A percentile compares a stretch with the other conserved stretches of the same genome.
Conservation (phyloP, 2,797 vertebrate species). For the Cheirogaleus major region DNA sequence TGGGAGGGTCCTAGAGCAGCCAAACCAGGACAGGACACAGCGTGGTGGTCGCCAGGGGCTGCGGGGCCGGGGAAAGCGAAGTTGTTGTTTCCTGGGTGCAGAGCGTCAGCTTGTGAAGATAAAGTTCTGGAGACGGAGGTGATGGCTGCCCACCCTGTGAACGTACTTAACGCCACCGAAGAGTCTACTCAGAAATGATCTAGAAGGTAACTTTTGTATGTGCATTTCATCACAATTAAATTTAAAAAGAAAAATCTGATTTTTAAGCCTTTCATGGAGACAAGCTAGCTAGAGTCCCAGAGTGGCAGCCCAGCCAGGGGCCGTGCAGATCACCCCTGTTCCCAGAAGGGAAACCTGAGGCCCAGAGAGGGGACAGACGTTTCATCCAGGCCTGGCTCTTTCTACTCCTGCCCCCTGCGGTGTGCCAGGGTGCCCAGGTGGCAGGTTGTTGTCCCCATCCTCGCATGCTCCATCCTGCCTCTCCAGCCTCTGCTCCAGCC, state of each 20-base stretch:
- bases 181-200: not conserved
- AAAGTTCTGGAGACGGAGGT: not conserved
- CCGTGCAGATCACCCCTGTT: no score
- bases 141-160: accelerated
- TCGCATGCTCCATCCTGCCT: not conserved
- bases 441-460: not conserved
- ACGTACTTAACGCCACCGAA: no score
- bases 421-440: not conserved
- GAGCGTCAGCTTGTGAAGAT: not conserved
- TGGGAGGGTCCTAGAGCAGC: no score
- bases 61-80: not conserved
- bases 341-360: not conserved
- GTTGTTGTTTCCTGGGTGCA: accelerated
- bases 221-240: not conserved
- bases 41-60: accelerated
- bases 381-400: not conserved
- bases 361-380: not conserved
- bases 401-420: not conserved
- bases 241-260: not conserved
- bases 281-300: not conserved
- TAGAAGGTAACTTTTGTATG: not conserved
- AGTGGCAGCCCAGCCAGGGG: accelerated
- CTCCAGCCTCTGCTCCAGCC: not conserved
- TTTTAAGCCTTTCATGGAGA: not conserved
- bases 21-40: not conserved